A percentile compares a stretch with the other conserved stretches of the same genome.
These are phyloP conservation scores for Lathamus discolor DNA, from an alignment of 2,113 vertebrate species.

Conservation along the genomic window DNA sequence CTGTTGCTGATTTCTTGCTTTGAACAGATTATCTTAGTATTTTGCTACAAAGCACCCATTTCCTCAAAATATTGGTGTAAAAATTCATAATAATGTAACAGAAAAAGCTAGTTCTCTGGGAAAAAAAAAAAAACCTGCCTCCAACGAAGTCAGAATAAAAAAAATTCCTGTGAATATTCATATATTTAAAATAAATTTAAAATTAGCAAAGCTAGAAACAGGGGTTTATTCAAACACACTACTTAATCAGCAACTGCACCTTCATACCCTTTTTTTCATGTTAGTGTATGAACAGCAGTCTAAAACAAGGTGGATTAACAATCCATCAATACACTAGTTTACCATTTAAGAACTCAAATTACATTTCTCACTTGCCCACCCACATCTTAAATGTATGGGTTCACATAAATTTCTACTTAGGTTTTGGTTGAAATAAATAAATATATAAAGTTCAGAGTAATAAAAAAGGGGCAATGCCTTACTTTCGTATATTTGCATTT, in stretches of 20 bases:
- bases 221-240: neutral
- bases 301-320: constrained; percentile 11
- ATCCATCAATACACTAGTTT: neutral
- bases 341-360: neutral
- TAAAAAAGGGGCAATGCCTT: neutral
- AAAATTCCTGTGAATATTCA: neutral
- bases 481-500: neutral
- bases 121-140: neutral
- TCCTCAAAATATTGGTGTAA: neutral
- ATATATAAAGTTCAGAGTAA: neutral
- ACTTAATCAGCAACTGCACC: neutral
- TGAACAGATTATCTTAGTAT: neutral
- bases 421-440: neutral
- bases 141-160: neutral
- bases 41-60: neutral
- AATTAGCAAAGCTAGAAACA: constrained; percentile 6
- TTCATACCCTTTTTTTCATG: neutral
- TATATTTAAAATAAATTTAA: neutral
- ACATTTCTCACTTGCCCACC: neutral
- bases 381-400: neutral
- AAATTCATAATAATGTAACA: neutral
- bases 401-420: neutral
- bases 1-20: neutral
- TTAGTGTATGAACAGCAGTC: neutral
- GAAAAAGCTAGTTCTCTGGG: neutral